A percentile compares a stretch with the other conserved stretches of the same genome.
Evolutionary conservation across 2,888 invertebrate species (phyloP).

Genomic region (Unio pictorum): DNA sequence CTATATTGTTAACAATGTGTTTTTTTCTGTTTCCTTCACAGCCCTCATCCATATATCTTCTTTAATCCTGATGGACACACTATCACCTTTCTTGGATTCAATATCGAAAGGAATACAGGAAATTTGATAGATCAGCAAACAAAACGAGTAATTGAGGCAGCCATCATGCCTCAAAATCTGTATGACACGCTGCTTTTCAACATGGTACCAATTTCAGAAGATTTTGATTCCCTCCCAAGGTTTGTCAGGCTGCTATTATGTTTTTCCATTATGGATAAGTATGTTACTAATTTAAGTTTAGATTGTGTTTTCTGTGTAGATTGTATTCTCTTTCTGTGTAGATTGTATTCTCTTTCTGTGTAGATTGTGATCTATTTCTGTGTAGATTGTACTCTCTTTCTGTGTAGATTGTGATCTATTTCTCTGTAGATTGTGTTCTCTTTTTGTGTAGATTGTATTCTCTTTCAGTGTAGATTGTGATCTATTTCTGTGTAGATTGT

Average conservation of each 20-base stretch:
- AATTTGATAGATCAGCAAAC: slow-evolving; percentile 60
- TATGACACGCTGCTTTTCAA: slow-evolving; percentile 52
- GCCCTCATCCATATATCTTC: slow-evolving; percentile 68
- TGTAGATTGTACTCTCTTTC: no score
- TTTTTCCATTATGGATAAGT: not conserved
- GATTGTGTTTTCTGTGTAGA: no score
- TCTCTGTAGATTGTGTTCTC: no score
- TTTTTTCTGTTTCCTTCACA: slow-evolving; percentile 24
- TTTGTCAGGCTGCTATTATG: slow-evolving; percentile 14
- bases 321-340: no score
- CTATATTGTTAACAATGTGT: not conserved
- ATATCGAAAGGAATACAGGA: slow-evolving; percentile 49
- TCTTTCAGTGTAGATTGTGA: no score
- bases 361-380: no score
- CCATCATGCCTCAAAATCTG: slow-evolving; percentile 49
- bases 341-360: no score
- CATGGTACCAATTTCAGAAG: slow-evolving; percentile 57
- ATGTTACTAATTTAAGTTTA: not conserved
- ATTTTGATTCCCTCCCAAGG: slow-evolving; percentile 61
- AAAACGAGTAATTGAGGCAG: slow-evolving; percentile 39
- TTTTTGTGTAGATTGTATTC: no score
- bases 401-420: no score
- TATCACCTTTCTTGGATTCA: slow-evolving; percentile 67
- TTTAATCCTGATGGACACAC: slow-evolving; percentile 63
- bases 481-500: no score